phyloP scores from a whole-genome alignment of 2,797 vertebrate species.

The Tiaroga cobitis region DNA sequence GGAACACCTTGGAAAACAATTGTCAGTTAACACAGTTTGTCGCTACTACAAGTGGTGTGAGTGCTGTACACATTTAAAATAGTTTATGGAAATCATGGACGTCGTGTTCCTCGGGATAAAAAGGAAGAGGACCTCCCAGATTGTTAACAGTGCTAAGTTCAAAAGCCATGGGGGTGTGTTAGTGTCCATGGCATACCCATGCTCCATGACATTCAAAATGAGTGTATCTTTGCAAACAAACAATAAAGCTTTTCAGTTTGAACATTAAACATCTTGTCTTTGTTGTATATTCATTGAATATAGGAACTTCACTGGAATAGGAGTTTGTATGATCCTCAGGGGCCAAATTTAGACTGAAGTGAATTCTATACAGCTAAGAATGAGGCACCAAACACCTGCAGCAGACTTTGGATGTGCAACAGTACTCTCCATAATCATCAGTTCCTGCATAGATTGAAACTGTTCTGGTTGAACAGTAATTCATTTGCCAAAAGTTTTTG shows the following conservation, averaged over 20 bases:
- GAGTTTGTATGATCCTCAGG: neutral
- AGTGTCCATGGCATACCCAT: neutral
- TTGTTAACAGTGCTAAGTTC: neutral
- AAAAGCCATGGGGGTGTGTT: constrained; percentile 3
- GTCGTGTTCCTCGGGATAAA: neutral
- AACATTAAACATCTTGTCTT: constrained; percentile 13
- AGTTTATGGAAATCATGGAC: neutral
- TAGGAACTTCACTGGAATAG: constrained; percentile 1
- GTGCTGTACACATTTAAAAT: no score
- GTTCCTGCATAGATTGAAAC: no score
- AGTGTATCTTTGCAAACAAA: constrained; percentile 11
- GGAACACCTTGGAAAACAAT: no score
- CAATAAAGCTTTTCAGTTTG: constrained; percentile 11
- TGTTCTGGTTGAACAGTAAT: neutral
- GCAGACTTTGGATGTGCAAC: no score
- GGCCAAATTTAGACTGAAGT: neutral
- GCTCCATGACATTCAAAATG: constrained; percentile 9
- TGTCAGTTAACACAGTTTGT: no score
- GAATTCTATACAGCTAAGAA: no score
- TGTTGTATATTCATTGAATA: neutral
- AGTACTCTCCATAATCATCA: no score
- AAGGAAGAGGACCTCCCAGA: neutral
- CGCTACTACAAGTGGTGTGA: no score
- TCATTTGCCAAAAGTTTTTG: no score
- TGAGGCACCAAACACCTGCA: no score